Percentiles rank a stretch among this genome's conserved stretches.
Evolutionary conservation across 2,888 invertebrate genomes (phyloP).

Genomic region (Ceratothoa steindachneri): DNA sequence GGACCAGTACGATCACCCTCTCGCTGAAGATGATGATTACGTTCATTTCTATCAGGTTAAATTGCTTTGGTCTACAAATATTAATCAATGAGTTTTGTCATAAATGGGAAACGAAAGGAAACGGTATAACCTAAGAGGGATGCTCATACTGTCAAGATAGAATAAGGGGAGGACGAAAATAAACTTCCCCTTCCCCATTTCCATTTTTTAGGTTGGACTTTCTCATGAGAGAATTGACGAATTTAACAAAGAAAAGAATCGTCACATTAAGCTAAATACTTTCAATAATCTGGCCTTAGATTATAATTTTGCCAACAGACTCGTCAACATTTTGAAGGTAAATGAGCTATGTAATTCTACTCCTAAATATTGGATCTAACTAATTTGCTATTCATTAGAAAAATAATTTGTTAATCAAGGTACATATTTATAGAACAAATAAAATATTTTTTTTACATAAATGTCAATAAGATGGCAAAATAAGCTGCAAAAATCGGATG

Average conservation of each 20-base stretch:
- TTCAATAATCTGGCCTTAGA: neutral
- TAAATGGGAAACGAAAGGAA: too few species aligned
- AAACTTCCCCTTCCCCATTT: too few species aligned
- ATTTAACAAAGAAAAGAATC: neutral
- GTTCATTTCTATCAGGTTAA: neutral
- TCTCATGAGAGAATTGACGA: neutral
- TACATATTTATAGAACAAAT: neutral
- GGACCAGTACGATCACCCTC: neutral
- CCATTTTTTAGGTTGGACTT: neutral
- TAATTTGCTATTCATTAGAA: too few species aligned
- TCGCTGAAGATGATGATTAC: slow-evolving; percentile 5
- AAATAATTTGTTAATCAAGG: neutral
- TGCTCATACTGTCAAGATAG: too few species aligned
- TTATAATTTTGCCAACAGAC: neutral
- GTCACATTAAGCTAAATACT: neutral
- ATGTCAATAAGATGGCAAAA: too few species aligned
- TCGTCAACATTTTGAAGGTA: neutral
- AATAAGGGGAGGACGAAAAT: too few species aligned
- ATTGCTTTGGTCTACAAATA: neutral
- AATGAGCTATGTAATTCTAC: too few species aligned
- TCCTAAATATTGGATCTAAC: too few species aligned
- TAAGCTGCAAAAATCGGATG: too few species aligned
- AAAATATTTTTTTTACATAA: neutral
- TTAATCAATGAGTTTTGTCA: too few species aligned
- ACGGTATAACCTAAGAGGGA: too few species aligned